Percentiles rank a stretch among this genome's conserved stretches.
Evolutionary conservation across 1,140 invertebrate species (phyloP).

Genomic region (Cyrtorhinus lividipennis): DNA sequence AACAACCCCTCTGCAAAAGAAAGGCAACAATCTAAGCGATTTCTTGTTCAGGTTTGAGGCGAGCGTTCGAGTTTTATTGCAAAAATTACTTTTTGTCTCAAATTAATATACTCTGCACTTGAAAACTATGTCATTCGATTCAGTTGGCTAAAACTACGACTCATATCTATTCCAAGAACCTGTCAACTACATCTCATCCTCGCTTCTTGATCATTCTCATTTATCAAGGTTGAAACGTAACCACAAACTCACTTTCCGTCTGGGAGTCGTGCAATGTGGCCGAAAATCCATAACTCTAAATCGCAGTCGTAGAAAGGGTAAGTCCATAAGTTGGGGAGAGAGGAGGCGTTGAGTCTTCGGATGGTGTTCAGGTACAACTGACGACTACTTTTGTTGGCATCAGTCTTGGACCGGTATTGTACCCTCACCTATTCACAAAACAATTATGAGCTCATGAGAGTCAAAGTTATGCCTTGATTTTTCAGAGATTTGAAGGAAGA

Average conservation of each 20-base stretch:
- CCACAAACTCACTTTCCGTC: neutral
- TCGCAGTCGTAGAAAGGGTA: constrained; percentile 23
- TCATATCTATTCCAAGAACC: too few relatives aligned
- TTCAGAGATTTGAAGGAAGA: neutral
- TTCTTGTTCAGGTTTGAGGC: neutral
- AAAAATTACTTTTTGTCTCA: too few relatives aligned
- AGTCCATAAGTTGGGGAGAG: constrained; percentile 17
- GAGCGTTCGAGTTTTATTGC: neutral
- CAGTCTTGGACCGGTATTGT: neutral
- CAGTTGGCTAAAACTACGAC: too few relatives aligned
- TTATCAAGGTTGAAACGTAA: too few relatives aligned
- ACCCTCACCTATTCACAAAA: constrained; percentile 10
- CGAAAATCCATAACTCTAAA: constrained; percentile 22
- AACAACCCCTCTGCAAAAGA: constrained; percentile 22
- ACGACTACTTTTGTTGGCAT: neutral
- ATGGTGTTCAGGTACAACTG: constrained; percentile 14
- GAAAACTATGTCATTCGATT: too few relatives aligned
- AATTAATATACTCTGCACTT: too few relatives aligned
- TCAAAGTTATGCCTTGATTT: too few relatives aligned
- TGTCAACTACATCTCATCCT: too few relatives aligned
- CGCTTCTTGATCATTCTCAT: too few relatives aligned
- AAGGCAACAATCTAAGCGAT: neutral
- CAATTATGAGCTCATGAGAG: too few relatives aligned
- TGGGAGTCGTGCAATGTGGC: constrained; percentile 14
- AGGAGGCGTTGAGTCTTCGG: constrained; percentile 10